phyloP scores from a whole-genome alignment of 2,797 vertebrate genomes.

The Chelon labrosus region DNA sequence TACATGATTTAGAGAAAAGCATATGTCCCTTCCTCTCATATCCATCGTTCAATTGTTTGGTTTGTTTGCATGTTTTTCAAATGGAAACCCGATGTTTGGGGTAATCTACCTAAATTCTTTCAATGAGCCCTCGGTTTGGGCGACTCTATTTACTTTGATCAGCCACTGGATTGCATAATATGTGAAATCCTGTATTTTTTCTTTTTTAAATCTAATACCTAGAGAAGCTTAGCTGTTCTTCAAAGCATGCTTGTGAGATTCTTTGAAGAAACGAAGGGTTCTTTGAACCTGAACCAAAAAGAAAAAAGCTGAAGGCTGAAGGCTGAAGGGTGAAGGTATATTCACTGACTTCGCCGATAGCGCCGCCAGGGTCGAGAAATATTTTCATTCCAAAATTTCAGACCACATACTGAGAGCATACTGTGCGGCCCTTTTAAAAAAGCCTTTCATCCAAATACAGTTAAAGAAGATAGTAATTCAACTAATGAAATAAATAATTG shows the following conservation, averaged over 20 bases:
- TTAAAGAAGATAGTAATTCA: too few relatives aligned
- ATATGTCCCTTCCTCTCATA: not conserved
- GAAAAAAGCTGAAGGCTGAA: constrained; percentile 7
- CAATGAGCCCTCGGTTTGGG: constrained; percentile 48
- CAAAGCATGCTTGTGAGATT: constrained; percentile 38
- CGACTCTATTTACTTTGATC: constrained; percentile 64
- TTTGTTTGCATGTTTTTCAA: constrained; percentile 31
- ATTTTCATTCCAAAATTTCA: too few relatives aligned
- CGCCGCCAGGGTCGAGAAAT: not conserved
- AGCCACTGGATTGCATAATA: constrained; percentile 56
- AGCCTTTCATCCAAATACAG: too few relatives aligned
- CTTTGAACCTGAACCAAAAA: constrained; percentile 32
- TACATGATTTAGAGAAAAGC: too few relatives aligned
- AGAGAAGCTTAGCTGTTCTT: constrained; percentile 58
- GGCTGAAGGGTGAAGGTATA: not conserved
- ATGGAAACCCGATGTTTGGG: constrained; percentile 17
- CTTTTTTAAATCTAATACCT: constrained; percentile 45
- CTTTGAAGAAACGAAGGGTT: constrained; percentile 7
- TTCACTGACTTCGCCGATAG: not conserved
- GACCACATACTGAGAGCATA: too few relatives aligned
- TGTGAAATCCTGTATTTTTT: constrained; percentile 45
- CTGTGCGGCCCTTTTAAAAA: too few relatives aligned
- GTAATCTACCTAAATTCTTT: constrained; percentile 36
- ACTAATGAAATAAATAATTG: too few relatives aligned
- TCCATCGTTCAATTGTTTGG: not conserved